These are phyloP conservation scores for Corynorhinus townsendii DNA, from an alignment of 2,113 vertebrate species.

Conservation along the genomic window DNA sequence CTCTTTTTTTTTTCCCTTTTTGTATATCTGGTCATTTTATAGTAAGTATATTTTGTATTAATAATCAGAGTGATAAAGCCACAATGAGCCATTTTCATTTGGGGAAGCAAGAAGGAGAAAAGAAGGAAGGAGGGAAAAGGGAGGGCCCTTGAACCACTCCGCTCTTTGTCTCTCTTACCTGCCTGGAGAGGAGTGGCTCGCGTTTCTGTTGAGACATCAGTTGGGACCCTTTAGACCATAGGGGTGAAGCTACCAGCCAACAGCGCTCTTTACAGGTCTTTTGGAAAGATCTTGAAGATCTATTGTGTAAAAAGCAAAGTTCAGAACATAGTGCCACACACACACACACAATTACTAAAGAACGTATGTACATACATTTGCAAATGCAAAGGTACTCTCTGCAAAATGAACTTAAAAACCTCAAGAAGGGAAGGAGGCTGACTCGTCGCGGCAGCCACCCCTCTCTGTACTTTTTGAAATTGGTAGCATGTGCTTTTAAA, in stretches of 20 bases:
- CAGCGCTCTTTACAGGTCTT: background rate
- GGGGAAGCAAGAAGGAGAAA: background rate
- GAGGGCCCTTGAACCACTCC: background rate
- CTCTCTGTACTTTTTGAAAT: background rate
- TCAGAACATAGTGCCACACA: background rate
- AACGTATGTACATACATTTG: background rate
- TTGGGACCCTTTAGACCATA: background rate
- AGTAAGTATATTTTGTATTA: background rate
- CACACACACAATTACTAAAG: background rate
- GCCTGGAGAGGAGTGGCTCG: background rate
- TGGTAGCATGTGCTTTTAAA: background rate
- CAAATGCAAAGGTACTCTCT: background rate
- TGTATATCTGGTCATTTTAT: background rate
- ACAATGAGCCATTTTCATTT: background rate
- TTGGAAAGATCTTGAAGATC: background rate
- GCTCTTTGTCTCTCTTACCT: background rate
- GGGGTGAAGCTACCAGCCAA: background rate
- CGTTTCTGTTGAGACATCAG: background rate
- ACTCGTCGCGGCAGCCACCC: accelerated
- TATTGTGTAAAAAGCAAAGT: background rate
- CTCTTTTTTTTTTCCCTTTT: background rate
- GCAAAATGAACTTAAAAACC: background rate
- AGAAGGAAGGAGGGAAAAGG: background rate
- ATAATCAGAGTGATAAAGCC: background rate
- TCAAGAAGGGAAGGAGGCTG: background rate